phyloP scores from a whole-genome alignment of 2,797 vertebrate genomes.

The Masticophis lateralis region DNA sequence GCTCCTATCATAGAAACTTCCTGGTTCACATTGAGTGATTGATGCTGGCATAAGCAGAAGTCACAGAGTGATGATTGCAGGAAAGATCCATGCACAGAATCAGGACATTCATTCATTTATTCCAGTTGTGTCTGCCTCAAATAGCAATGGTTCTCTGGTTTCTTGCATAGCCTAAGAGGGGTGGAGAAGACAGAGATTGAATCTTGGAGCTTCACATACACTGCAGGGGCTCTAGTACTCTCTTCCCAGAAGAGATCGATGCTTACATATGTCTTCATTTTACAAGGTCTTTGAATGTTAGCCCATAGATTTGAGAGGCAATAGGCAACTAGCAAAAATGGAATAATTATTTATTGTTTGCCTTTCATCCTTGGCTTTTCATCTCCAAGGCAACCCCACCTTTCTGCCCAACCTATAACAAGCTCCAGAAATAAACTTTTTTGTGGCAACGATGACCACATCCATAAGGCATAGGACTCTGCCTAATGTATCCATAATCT shows the following conservation, averaged over 20 bases:
- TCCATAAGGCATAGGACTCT: conserved; percentile 8
- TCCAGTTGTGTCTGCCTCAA: too few species aligned
- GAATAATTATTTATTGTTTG: neutral
- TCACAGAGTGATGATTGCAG: neutral
- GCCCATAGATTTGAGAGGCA: neutral
- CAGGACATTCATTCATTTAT: neutral
- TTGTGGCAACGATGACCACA: conserved; percentile 10
- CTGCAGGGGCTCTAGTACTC: too few species aligned
- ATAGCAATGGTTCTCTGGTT: neutral
- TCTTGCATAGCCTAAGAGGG: neutral
- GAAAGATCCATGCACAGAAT: too few species aligned
- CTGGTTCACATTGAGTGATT: neutral
- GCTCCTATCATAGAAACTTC: neutral
- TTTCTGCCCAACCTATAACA: neutral
- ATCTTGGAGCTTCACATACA: neutral
- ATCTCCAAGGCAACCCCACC: neutral
- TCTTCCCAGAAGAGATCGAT: neutral
- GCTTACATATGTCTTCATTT: too few species aligned
- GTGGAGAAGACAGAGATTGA: neutral
- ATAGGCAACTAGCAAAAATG: neutral
- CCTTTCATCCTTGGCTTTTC: neutral
- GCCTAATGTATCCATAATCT: conserved; percentile 25
- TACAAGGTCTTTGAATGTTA: neutral
- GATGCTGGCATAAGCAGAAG: too few species aligned
- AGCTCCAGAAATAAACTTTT: neutral